Conservation (phyloP, 2,797 vertebrate species). For the Myotis myotis region DNA sequence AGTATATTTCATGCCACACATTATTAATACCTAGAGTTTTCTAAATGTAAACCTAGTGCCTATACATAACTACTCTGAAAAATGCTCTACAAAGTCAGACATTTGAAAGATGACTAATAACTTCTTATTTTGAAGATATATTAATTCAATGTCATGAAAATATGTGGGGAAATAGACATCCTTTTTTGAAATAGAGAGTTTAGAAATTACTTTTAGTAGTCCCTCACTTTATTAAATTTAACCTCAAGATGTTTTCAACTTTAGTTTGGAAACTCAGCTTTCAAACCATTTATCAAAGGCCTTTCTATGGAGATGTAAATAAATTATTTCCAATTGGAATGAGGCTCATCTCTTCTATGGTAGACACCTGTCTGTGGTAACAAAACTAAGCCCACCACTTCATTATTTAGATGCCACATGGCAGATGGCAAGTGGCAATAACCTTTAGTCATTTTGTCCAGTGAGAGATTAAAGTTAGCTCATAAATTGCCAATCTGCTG, state of each 20-base stretch:
- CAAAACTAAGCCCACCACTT: constrained; percentile 16
- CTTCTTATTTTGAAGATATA: not conserved
- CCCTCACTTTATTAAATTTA: not conserved
- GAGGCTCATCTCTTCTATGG: not conserved
- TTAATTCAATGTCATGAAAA: not conserved
- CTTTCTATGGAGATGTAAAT: not conserved
- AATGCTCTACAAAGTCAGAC: not conserved
- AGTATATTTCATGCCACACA: not conserved
- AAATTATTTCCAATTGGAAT: constrained; percentile 15
- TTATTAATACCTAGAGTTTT: not conserved
- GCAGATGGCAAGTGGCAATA: constrained; percentile 56
- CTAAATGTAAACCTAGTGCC: not conserved
- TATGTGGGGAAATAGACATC: not conserved
- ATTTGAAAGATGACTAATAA: not conserved
- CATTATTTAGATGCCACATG: constrained; percentile 8
- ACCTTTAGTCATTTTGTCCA: constrained; percentile 64
- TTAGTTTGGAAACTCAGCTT: not conserved
- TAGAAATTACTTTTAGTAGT: not conserved
- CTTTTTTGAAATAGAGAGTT: not conserved
- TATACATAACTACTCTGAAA: not conserved
- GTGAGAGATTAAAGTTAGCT: constrained; percentile 61
- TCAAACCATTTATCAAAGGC: not conserved
- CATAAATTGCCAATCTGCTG: constrained; percentile 63
- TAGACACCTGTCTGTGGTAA: constrained; percentile 34
- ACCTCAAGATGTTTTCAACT: not conserved